Evolutionary conservation across 1,140 invertebrate genomes (phyloP).

Genomic region (Vanessa tameamea): DNA sequence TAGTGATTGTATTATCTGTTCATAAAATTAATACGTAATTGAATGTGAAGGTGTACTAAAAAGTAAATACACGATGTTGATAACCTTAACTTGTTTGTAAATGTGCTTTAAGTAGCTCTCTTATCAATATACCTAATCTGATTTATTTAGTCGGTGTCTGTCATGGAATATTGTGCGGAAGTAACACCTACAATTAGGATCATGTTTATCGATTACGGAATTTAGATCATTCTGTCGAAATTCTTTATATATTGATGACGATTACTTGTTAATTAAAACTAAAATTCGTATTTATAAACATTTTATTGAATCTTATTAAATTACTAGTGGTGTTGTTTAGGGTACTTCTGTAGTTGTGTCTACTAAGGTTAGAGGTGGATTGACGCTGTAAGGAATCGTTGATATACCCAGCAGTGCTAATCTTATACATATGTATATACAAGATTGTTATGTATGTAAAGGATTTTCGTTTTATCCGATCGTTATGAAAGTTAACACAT

Average conservation of each 20-base stretch:
- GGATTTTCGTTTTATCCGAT: no score
- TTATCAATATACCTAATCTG: neutral
- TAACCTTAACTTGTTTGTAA: slow-evolving; percentile 13
- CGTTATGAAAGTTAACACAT: no score
- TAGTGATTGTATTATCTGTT: no score
- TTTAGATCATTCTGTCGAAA: neutral
- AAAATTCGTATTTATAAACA: no score
- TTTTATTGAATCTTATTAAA: no score
- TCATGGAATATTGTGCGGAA: neutral
- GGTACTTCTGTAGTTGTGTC: no score
- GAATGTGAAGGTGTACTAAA: neutral
- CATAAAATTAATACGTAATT: neutral
- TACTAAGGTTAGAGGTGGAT: no score
- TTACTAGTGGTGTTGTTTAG: no score
- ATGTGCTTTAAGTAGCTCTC: neutral
- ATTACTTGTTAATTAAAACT: neutral
- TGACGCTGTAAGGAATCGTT: no score
- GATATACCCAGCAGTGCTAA: no score
- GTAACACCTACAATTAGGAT: neutral
- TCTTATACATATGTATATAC: no score
- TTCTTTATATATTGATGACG: neutral
- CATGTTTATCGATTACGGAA: neutral
- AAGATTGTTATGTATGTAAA: no score
- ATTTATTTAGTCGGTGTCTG: slow-evolving; percentile 3
- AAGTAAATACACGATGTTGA: neutral